Evolutionary conservation across 2,113 vertebrate species (phyloP).

Genomic region (Scartelaos histophorus): DNA sequence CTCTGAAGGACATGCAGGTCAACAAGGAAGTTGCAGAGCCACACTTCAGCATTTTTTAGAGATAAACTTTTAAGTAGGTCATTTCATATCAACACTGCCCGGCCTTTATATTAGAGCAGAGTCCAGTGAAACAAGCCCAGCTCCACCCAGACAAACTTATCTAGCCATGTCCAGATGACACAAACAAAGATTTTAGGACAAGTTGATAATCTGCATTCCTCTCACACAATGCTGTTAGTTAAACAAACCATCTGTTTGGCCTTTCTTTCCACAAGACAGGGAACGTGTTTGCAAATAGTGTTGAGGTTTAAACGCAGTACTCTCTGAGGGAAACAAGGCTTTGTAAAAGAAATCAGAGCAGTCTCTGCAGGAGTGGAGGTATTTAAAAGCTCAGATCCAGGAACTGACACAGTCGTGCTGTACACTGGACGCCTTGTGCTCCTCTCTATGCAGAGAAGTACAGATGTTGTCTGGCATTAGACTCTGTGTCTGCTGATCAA

Average conservation of each 20-base stretch:
- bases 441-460: slow-evolving; percentile 64
- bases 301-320: slow-evolving; percentile 21
- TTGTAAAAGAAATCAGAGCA: slow-evolving; percentile 55
- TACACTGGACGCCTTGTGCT: slow-evolving; percentile 44
- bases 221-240: slow-evolving; percentile 5
- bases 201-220: slow-evolving; percentile 23
- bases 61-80: slow-evolving; percentile 54
- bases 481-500: slow-evolving; percentile 69
- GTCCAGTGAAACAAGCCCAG: slow-evolving; percentile 42
- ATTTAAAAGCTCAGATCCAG: slow-evolving; percentile 54
- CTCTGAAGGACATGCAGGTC: slow-evolving; percentile 10
- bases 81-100: slow-evolving; percentile 42
- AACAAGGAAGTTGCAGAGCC: slow-evolving; percentile 46
- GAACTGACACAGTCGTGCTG: slow-evolving; percentile 61
- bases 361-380: slow-evolving; percentile 39
- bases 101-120: slow-evolving; percentile 40
- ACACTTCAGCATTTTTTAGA: slow-evolving; percentile 46
- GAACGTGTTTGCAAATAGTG: slow-evolving; percentile 11
- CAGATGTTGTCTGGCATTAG: slow-evolving; percentile 75
- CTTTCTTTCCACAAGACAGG: slow-evolving; percentile 13
- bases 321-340: slow-evolving; percentile 31
- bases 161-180: slow-evolving; percentile 45
- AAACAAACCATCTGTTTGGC: slow-evolving; percentile 6
- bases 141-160: slow-evolving; percentile 57
- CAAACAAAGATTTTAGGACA: slow-evolving; percentile 34